Evolutionary conservation across 2,113 vertebrate genomes (phyloP), one percentile per base, ranked within the genome.

Genomic region (Pontoporia blainvillei): DNA sequence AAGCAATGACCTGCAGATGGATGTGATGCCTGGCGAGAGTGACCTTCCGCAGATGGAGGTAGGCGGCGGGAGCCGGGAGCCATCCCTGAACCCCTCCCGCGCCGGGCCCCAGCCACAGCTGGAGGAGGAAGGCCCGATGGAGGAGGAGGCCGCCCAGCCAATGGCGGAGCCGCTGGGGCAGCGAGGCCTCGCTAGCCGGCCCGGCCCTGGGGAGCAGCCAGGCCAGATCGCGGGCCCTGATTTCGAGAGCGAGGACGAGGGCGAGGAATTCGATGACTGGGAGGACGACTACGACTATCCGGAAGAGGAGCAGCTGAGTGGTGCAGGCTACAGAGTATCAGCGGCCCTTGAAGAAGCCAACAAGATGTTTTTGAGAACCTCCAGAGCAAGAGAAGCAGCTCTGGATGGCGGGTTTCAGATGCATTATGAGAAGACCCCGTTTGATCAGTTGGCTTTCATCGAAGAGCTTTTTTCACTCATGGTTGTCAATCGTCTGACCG

Each of bases 391-490:
- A 20, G 96, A 92, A 36, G 93, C 78, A 14, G 97, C 96, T 21
- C 93, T 86, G 91, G 97, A 96, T 10, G 96, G 96, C 41, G 97
- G 96, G 3, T 98, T 97, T 18, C 97, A 89, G 79, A 85, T 97
- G 95, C 97, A 96, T 15, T 96, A 95, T 12, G 97, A 97, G 96
- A 98, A 98, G 95, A 97, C 96, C 67, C 96, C 97, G 27, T 98
- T 98, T 11, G 97, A 98, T 20, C 97, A 98, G 91, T 7, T 97
- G 18, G 97, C 97, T 1, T 98, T 97, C 34, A 98, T 98, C 71
- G 97, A 97, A n/a, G 97, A 98, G 97, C 97, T 97, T 6, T 98
- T 97, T 41, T 97, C 97, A 6, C 97, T 98, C 1, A 97, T 97
- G 97, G 97, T 98, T 4, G 96, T 98, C 96, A 98, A 96, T 44